These are phyloP conservation scores for Toxotes jaculatrix DNA, from an alignment of 2,113 vertebrate genomes.

Conservation along the genomic window DNA sequence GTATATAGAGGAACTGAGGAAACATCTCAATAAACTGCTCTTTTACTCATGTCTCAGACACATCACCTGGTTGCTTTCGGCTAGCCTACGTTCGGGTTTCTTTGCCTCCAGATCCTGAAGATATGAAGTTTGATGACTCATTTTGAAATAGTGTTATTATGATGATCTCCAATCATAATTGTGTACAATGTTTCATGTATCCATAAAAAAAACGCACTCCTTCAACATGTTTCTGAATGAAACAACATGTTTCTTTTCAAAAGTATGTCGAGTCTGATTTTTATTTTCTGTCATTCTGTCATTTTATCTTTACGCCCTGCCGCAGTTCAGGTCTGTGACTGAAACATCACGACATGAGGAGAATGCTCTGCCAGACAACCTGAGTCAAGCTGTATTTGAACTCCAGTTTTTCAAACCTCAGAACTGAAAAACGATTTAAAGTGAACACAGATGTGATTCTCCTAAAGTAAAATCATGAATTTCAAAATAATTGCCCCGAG, in stretches of 20 bases:
- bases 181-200: conserved; percentile 61
- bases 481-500: neutral
- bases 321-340: neutral
- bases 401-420: conserved; percentile 13
- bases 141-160: conserved; percentile 46
- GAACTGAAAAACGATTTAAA: conserved; percentile 1
- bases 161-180: conserved; percentile 37
- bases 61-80: conserved; percentile 17
- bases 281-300: neutral
- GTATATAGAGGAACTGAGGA: conserved; percentile 11
- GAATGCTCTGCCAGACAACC: neutral
- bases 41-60: conserved; percentile 14
- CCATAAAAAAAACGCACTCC: conserved; percentile 45
- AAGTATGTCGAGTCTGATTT: conserved; percentile 32
- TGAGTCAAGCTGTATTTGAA: neutral
- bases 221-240: conserved; percentile 64
- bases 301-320: neutral
- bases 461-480: neutral
- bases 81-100: neutral
- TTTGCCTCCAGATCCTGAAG: conserved; percentile 18
- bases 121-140: conserved; percentile 16
- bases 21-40: conserved; percentile 8
- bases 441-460: conserved; percentile 10
- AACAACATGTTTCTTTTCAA: conserved; percentile 61
- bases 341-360: neutral